Evolutionary conservation across 2,113 vertebrate genomes (phyloP).

Genomic region (Empidonax alnorum): DNA sequence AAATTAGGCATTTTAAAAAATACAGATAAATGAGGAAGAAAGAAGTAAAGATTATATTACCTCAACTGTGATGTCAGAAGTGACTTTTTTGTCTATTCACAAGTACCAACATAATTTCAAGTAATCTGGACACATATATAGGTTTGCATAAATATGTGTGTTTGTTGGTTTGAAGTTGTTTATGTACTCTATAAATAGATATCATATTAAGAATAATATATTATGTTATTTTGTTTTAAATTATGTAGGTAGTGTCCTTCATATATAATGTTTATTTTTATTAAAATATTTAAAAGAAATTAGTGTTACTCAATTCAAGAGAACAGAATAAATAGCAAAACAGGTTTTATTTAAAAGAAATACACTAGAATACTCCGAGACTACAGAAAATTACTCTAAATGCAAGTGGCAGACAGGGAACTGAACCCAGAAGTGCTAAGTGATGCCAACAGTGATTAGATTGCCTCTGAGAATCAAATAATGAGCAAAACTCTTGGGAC

Average conservation of each 20-base stretch:
- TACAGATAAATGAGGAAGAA: not conserved
- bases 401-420: not conserved
- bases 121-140: not conserved
- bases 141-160: not conserved
- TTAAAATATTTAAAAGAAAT: not conserved
- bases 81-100: not conserved
- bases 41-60: not conserved
- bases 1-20: not conserved
- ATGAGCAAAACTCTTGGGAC: conserved; percentile 7
- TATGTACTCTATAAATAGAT: not conserved
- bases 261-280: not conserved
- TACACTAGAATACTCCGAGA: not conserved
- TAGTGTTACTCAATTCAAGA: not conserved
- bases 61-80: not conserved
- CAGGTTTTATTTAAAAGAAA: conserved; percentile 1
- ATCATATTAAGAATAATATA: not conserved
- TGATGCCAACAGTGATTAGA: not conserved
- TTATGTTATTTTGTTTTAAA: not conserved
- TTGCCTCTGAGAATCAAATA: conserved; percentile 12
- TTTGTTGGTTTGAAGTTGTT: not conserved
- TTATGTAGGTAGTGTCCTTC: not conserved
- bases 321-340: not conserved
- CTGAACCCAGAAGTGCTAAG: not conserved
- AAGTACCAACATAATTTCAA: not conserved
- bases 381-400: not conserved